A percentile compares a stretch with the other conserved stretches of the same genome.
phyloP scores from a whole-genome alignment of 1,140 invertebrate species.

The Temnothorax curvispinosus region DNA sequence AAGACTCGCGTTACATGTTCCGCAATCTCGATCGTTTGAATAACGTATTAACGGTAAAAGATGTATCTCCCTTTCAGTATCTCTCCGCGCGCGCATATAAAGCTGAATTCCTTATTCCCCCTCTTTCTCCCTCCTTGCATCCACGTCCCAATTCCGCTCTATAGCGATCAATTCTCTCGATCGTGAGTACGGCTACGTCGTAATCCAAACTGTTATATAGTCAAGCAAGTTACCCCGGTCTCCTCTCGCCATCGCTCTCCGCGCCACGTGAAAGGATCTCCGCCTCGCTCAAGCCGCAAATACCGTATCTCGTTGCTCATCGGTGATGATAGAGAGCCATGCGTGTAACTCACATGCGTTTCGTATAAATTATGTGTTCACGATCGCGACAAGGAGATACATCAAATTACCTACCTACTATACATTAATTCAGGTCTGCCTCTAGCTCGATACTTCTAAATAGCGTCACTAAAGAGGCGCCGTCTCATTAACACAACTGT shows the following conservation, averaged over 20 bases:
- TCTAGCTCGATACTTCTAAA: neutral
- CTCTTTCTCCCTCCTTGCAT: slow-evolving; percentile 15
- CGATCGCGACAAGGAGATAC: neutral
- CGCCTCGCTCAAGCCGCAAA: slow-evolving; percentile 61
- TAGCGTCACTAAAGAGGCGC: neutral
- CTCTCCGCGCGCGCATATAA: slow-evolving; percentile 37
- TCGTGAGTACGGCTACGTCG: slow-evolving; percentile 61
- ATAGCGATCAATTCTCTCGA: slow-evolving; percentile 69
- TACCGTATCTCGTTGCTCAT: slow-evolving; percentile 65
- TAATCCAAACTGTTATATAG: slow-evolving; percentile 65
- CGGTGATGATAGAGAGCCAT: slow-evolving; percentile 38
- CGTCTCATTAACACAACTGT: neutral
- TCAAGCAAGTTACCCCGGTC: slow-evolving; percentile 49
- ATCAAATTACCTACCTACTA: neutral
- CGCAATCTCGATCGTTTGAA: slow-evolving; percentile 45
- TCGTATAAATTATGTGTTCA: neutral
- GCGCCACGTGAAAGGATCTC: slow-evolving; percentile 39
- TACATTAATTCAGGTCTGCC: neutral
- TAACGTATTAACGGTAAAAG: slow-evolving; percentile 53
- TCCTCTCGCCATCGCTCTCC: slow-evolving; percentile 1
- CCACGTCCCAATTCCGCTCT: slow-evolving; percentile 58
- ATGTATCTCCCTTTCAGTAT: slow-evolving; percentile 43
- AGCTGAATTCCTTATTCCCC: slow-evolving; percentile 52
- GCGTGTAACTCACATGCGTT: slow-evolving; percentile 16
- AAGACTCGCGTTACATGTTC: slow-evolving; percentile 1